phyloP scores from a whole-genome alignment of 2,888 invertebrate species.

The Lasius platythorax region DNA sequence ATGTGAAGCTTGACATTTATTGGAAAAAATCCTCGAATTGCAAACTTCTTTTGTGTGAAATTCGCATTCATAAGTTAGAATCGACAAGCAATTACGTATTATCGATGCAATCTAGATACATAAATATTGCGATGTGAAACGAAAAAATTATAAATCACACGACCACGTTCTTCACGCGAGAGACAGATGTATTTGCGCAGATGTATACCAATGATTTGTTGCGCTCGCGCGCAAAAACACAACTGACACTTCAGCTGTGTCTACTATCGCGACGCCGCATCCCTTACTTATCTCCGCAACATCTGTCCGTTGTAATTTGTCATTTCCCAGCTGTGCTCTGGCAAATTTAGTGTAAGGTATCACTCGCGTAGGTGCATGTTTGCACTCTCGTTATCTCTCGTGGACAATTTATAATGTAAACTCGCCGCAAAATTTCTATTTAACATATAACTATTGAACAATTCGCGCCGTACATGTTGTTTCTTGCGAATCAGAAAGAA shows the following conservation, averaged over 20 bases:
- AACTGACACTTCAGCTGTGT: constrained; percentile 63
- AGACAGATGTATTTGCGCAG: constrained; percentile 55
- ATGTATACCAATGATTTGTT: constrained; percentile 64
- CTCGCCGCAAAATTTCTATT: constrained; percentile 7
- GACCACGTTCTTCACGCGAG: constrained; percentile 49
- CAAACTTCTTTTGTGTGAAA: background rate
- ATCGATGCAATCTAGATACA: background rate
- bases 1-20: background rate
- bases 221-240: constrained; percentile 67
- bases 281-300: constrained; percentile 48
- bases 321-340: constrained; percentile 57
- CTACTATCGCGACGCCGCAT: constrained; percentile 59
- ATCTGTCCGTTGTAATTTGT: constrained; percentile 61
- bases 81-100: background rate
- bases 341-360: constrained; percentile 50
- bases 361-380: constrained; percentile 33
- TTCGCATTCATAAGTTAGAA: background rate
- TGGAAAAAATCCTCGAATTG: background rate
- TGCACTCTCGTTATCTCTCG: constrained; percentile 25
- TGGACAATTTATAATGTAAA: constrained; percentile 37
- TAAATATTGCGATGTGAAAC: background rate
- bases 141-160: constrained; percentile 49
- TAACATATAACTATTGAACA: background rate
- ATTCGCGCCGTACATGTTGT: background rate
- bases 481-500: background rate